phyloP scores from a whole-genome alignment of 2,113 vertebrate genomes.

The Nannobrachium achirus region DNA sequence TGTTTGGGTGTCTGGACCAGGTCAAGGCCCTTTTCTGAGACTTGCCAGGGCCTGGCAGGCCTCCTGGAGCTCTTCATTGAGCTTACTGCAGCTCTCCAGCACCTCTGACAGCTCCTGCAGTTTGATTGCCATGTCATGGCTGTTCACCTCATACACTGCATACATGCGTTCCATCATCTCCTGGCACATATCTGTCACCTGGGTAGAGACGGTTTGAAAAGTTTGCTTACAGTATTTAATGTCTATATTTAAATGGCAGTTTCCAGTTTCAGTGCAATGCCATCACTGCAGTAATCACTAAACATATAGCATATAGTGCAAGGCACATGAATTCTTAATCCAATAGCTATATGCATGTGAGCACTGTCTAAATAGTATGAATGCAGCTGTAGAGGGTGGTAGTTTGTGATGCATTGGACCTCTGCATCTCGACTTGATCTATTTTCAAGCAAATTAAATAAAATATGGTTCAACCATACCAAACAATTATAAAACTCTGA shows the following conservation, averaged over 20 bases:
- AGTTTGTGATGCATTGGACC: too few species aligned
- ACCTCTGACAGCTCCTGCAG: conserved; percentile 81
- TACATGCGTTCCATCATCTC: conserved; percentile 84
- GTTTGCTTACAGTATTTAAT: not conserved
- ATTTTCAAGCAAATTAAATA: too few species aligned
- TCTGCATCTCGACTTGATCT: too few species aligned
- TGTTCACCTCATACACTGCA: conserved; percentile 80
- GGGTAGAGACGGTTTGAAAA: not conserved
- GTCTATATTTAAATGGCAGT: not conserved
- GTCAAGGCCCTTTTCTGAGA: conserved; percentile 78
- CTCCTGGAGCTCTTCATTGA: conserved; percentile 79
- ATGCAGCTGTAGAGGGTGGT: too few species aligned
- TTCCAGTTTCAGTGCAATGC: not conserved
- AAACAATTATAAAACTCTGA: too few species aligned
- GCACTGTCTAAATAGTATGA: not conserved
- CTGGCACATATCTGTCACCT: conserved; percentile 82
- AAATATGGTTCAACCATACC: too few species aligned
- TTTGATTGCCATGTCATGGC: conserved; percentile 79
- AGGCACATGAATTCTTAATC: not conserved
- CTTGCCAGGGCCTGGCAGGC: conserved; percentile 76
- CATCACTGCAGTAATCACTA: not conserved
- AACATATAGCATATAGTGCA: not conserved
- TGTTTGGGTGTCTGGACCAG: conserved; percentile 56
- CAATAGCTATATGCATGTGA: not conserved
- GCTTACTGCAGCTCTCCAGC: conserved; percentile 75